Evolutionary conservation across 2,888 invertebrate genomes (phyloP).

Genomic region (Deilephila porcellus): DNA sequence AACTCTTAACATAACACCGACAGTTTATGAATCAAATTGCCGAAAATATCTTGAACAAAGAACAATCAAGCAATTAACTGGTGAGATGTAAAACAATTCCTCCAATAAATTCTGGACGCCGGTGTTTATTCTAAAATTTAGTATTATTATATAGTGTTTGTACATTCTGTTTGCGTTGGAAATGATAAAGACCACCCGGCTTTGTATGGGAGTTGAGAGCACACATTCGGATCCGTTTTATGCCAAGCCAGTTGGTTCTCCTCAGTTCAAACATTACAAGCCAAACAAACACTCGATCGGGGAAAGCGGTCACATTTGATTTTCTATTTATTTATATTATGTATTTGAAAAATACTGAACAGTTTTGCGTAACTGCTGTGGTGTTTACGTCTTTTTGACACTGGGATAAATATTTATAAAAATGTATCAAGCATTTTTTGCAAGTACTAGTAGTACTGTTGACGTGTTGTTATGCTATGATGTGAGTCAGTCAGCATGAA

Average conservation of each 20-base stretch:
- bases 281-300: constrained; percentile 72
- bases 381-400: not conserved
- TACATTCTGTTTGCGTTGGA: constrained; percentile 73
- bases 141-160: constrained; percentile 75
- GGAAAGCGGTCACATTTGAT: constrained; percentile 70
- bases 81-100: constrained; percentile 45
- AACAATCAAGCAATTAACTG: constrained; percentile 42
- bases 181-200: constrained; percentile 84
- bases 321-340: constrained; percentile 43
- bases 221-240: constrained; percentile 63
- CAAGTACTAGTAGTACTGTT: too few relatives aligned
- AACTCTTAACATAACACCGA: constrained; percentile 6
- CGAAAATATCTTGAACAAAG: constrained; percentile 27
- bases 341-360: constrained; percentile 38
- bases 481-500: too few relatives aligned
- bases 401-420: not conserved
- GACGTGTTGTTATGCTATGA: too few relatives aligned
- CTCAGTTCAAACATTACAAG: constrained; percentile 75
- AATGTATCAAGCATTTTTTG: not conserved
- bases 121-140: constrained; percentile 72
- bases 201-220: constrained; percentile 59
- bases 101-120: constrained; percentile 44
- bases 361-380: not conserved
- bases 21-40: constrained; percentile 28
- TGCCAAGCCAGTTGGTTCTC: constrained; percentile 74